A percentile compares a stretch with the other conserved stretches of the same genome.
Evolutionary conservation across 2,888 invertebrate species (phyloP).

Genomic region (Dinocampus coccinellae): DNA sequence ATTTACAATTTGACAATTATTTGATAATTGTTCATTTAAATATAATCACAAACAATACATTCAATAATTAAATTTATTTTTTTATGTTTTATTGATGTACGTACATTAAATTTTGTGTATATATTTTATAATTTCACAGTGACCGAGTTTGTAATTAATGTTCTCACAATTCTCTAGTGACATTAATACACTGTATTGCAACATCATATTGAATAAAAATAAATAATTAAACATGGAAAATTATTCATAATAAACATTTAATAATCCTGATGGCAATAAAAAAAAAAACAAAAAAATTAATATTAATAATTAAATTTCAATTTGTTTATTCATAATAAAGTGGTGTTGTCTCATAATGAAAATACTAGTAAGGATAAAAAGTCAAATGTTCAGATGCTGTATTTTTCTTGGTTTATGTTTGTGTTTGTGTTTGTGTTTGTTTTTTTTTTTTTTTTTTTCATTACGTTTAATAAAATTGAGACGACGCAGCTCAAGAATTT

Average conservation of each 20-base stretch:
- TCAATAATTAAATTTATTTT: background rate
- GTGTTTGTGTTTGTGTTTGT: too few relatives aligned
- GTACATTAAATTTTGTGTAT: background rate
- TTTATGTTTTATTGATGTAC: background rate
- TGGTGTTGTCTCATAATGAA: too few relatives aligned
- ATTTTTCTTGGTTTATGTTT: too few relatives aligned
- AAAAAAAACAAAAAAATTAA: background rate
- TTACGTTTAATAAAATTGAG: conserved; percentile 6
- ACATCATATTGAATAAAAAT: background rate
- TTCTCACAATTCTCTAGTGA: background rate
- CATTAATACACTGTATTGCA: background rate
- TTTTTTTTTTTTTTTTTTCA: background rate
- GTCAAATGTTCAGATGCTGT: background rate
- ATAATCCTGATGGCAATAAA: background rate
- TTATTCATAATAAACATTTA: background rate
- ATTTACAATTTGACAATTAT: background rate
- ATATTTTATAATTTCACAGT: conserved; percentile 13
- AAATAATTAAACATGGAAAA: background rate
- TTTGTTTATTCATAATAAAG: too few relatives aligned
- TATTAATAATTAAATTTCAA: too few relatives aligned
- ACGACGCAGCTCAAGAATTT: conserved; percentile 13
- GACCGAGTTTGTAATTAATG: conserved; percentile 18
- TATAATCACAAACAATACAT: background rate
- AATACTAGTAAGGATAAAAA: too few relatives aligned
- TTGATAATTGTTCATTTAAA: background rate